phyloP scores from a whole-genome alignment of 2,888 invertebrate genomes.

The Agrochola lota region DNA sequence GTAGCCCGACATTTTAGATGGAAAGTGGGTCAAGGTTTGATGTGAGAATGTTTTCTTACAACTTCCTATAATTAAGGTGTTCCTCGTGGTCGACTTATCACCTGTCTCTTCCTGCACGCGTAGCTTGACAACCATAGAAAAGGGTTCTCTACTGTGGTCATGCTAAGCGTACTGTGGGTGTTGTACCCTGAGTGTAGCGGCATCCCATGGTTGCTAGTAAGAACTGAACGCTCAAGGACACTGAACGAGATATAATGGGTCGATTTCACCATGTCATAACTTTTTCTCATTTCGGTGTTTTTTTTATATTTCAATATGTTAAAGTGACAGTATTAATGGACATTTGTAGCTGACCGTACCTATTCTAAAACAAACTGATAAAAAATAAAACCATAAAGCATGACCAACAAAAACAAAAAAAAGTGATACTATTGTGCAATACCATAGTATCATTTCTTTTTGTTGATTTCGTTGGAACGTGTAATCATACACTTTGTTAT shows the following conservation, averaged over 20 bases:
- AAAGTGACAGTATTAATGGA: not conserved
- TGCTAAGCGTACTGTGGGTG: too few species aligned
- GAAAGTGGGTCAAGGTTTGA: conserved; percentile 27
- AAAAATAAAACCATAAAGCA: not conserved
- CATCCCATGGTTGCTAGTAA: not conserved
- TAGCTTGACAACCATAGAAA: too few species aligned
- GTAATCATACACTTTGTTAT: conserved; percentile 6
- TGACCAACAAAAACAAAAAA: not conserved
- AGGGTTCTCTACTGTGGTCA: too few species aligned
- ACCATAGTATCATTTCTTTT: too few species aligned
- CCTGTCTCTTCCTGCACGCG: not conserved
- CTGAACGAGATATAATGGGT: too few species aligned
- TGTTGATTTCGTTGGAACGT: not conserved
- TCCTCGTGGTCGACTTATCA: not conserved
- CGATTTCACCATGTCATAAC: too few species aligned
- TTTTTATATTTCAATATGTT: not conserved
- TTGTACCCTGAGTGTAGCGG: not conserved
- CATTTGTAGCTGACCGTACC: not conserved
- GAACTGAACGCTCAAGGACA: too few species aligned
- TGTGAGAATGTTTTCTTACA: not conserved
- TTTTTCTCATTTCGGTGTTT: too few species aligned
- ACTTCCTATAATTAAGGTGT: not conserved
- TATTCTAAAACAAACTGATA: not conserved
- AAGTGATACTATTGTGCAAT: too few species aligned
- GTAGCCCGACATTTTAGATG: conserved; percentile 2